phyloP scores from a whole-genome alignment of 2,113 vertebrate species.

The Brachirus orientalis region DNA sequence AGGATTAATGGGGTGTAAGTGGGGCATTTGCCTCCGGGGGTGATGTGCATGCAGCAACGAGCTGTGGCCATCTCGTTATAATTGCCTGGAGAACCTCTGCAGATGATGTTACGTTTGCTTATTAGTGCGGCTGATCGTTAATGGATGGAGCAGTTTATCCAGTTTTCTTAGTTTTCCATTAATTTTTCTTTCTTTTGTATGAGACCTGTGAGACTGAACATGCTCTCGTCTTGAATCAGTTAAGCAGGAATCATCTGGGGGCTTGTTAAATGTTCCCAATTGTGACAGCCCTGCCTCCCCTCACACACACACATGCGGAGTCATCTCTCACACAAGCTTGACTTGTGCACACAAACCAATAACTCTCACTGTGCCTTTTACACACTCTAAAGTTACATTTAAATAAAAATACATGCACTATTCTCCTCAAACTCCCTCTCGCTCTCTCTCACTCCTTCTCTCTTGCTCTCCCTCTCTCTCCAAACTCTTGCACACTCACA shows the following conservation, averaged over 20 bases:
- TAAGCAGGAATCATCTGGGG: constrained; percentile 63
- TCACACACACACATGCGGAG: not conserved
- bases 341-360: not conserved
- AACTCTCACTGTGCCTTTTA: constrained; percentile 3
- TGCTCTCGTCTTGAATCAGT: constrained; percentile 70
- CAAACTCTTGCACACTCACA: not conserved
- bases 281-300: constrained; percentile 39
- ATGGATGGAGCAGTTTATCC: constrained; percentile 4
- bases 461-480: constrained; percentile 8
- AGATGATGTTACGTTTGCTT: constrained; percentile 16
- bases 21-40: constrained; percentile 26
- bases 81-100: constrained; percentile 20
- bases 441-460: constrained; percentile 1
- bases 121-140: constrained; percentile 30
- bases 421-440: constrained; percentile 9
- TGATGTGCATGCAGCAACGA: not conserved
- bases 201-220: constrained; percentile 37
- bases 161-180: not conserved
- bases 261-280: constrained; percentile 72
- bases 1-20: constrained; percentile 43
- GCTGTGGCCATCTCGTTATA: constrained; percentile 18
- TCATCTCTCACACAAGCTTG: not conserved
- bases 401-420: constrained; percentile 16
- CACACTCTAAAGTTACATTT: constrained; percentile 27
- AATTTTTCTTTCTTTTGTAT: not conserved